A percentile compares a stretch with the other conserved stretches of the same genome.
Conservation (phyloP, 2,113 vertebrate species). For the Catharus bicknelli region DNA sequence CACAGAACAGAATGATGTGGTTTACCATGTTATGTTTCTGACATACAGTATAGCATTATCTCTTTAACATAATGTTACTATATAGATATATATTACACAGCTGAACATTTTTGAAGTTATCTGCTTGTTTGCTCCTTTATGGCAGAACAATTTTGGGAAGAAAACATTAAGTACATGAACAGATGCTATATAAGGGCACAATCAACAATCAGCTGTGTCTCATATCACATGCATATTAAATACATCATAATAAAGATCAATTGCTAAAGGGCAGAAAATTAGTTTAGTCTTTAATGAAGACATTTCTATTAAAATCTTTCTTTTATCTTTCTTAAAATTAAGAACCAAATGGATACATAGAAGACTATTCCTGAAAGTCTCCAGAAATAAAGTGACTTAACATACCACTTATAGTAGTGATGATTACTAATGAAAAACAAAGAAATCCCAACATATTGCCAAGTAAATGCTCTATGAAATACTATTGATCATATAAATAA, state of each 20-base stretch:
- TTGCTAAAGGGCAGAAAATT: not conserved
- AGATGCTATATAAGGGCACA: not conserved
- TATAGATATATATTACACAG: not conserved
- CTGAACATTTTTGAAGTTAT: not conserved
- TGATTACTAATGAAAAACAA: slow-evolving; percentile 1
- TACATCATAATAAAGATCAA: not conserved
- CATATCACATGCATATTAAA: not conserved
- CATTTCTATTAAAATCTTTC: not conserved
- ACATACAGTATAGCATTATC: not conserved
- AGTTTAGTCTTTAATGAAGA: not conserved
- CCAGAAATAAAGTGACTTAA: not conserved
- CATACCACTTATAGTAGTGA: not conserved
- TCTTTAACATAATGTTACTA: not conserved
- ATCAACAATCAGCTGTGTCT: not conserved
- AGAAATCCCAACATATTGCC: not conserved
- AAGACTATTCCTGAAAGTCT: not conserved
- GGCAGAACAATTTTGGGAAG: not conserved
- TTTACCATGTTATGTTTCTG: not conserved
- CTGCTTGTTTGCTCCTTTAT: not conserved
- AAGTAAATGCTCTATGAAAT: not conserved
- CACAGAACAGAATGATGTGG: not conserved
- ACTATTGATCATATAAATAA: not conserved
- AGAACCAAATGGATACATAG: not conserved
- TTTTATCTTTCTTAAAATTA: not conserved
- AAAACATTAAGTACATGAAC: not conserved